Evolutionary conservation across 2,888 invertebrate genomes (phyloP).

Genomic region (Noctua comes): DNA sequence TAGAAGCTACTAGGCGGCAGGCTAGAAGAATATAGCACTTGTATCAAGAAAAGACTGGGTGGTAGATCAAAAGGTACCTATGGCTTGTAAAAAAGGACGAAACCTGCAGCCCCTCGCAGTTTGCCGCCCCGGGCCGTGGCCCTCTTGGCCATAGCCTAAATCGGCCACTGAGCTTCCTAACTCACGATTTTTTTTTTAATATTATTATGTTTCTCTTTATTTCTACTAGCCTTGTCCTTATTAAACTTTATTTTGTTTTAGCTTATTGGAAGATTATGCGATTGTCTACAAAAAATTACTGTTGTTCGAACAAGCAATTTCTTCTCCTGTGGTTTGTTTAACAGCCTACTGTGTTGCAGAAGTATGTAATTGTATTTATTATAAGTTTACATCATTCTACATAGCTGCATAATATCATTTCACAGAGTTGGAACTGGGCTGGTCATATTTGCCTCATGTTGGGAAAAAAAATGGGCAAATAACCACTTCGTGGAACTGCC

Average conservation of each 20-base stretch:
- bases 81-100: not conserved
- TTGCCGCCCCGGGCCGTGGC: not conserved
- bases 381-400: not conserved
- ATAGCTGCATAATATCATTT: not conserved
- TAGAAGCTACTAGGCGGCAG: not conserved
- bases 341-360: constrained; percentile 74
- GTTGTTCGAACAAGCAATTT: constrained; percentile 77
- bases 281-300: constrained; percentile 78
- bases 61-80: not conserved
- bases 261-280: constrained; percentile 75
- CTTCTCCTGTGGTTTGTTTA: constrained; percentile 76
- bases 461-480: not conserved
- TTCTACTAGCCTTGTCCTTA: not conserved
- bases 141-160: not conserved
- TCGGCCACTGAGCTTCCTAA: not conserved
- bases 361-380: constrained; percentile 26
- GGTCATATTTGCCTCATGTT: not conserved
- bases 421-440: not conserved
- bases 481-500: not conserved
- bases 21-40: not conserved
- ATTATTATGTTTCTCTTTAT: not conserved
- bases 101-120: not conserved
- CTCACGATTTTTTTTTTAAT: not conserved
- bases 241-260: constrained; percentile 61
- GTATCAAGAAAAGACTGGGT: not conserved